A percentile compares a stretch with the other conserved stretches of the same genome.
phyloP scores from a whole-genome alignment of 2,113 vertebrate species.

The Poeciliopsis occidentalis region DNA sequence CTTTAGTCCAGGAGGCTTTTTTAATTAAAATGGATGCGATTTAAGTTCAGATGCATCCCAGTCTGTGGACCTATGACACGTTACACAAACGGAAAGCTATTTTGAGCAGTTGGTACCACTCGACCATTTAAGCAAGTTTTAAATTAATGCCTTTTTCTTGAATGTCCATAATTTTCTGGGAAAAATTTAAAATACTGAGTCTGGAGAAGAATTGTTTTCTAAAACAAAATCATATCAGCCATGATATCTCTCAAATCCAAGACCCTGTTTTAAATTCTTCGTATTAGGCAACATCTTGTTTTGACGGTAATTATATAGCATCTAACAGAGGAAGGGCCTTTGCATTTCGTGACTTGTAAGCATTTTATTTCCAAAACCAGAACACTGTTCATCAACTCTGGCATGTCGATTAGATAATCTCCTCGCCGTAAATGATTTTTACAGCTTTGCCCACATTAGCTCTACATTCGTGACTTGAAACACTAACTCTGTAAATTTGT shows the following conservation, averaged over 20 bases:
- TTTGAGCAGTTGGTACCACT: too few species aligned
- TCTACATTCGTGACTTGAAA: constrained; percentile 81
- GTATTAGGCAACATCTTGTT: neutral
- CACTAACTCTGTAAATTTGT: constrained; percentile 80
- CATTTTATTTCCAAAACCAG: constrained; percentile 61
- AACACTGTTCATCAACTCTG: constrained; percentile 54
- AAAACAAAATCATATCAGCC: too few species aligned
- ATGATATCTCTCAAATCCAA: too few species aligned
- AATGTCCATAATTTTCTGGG: too few species aligned
- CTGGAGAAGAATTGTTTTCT: too few species aligned
- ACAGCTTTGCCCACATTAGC: constrained; percentile 69
- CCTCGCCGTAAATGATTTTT: constrained; percentile 60
- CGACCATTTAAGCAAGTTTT: too few species aligned
- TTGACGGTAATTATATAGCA: neutral
- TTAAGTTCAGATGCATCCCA: neutral
- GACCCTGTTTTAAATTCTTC: neutral
- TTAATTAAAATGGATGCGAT: neutral
- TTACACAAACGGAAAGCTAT: too few species aligned
- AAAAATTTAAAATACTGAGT: too few species aligned
- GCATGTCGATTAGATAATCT: constrained; percentile 60
- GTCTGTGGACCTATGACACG: too few species aligned
- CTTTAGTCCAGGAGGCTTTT: neutral
- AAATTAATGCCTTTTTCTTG: too few species aligned
- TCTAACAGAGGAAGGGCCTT: neutral
- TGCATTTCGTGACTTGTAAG: constrained; percentile 62